Base-by-base conservation (phyloP, 2,113 vertebrate species). In the Ciconia maguari region DNA sequence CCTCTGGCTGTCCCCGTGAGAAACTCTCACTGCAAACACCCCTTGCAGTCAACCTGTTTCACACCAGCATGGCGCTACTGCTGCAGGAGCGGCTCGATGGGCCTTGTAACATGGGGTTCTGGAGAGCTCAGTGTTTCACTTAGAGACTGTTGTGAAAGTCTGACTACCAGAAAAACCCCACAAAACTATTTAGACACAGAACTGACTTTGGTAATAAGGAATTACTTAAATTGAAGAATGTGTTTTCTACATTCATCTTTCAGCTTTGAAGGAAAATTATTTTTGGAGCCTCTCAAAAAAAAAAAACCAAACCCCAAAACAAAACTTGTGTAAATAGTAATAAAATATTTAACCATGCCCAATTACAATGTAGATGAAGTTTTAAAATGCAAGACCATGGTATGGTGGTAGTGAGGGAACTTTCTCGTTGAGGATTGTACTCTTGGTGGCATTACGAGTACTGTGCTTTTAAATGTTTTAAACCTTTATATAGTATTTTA, bases 61-160 rank as follows among this genome's bases (percentile, higher is more conserved):
- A 12, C 36, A 6, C 19, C 54, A 9, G 44, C 17, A 11, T 1
- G 2, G 2, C 20, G 80, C 66, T n/a, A 2, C 36, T 7, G 30
- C 36, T 24, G 2, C 2, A 14, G 15, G 60, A 42, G 57, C 2
- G 11, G 52, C 78, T 27, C 42, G 1, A 7, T 1, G 3, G 42
- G 55, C n/a, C 32, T 8, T 7, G n/a, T 15, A 11, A 15, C n/a
- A 7, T 6, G 1, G 1, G 1, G 25, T 19, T 57, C 46, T 18
- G 29, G 10, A 9, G 46, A 54, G 58, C 3, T 51, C 16, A 3
- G 8, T 18, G 26, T 6, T 48, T 26, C 38, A 25, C 19, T 46
- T 3, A 0, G 17, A 71, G 29, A 41, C 25, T 0, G 0, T 38
- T 41, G 13, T 1, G 12, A 2, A 74, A 55, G 20, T 54, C 32